Evolutionary conservation across 2,888 invertebrate genomes (phyloP).

Genomic region (Drosophila phalerata): DNA sequence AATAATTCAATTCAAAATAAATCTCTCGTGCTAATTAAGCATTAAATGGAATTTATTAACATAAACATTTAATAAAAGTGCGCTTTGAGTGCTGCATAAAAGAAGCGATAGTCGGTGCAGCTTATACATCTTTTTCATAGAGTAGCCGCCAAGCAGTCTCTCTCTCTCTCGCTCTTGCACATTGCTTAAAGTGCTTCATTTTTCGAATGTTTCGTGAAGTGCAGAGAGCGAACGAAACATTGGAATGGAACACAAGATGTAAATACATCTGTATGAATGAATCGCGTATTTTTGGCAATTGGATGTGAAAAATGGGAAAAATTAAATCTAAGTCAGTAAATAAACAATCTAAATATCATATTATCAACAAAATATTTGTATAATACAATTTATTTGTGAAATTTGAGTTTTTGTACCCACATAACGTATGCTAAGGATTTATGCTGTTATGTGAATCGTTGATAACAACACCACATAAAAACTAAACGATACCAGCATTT

Average conservation of each 20-base stretch:
- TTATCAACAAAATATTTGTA: neutral
- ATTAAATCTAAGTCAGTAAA: neutral
- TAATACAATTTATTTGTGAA: too few relatives aligned
- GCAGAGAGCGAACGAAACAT: conserved; percentile 11
- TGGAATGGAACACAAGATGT: conserved; percentile 13
- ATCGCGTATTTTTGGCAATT: conserved; percentile 3
- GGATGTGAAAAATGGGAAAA: neutral
- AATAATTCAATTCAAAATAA: neutral
- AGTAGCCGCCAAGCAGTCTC: conserved; percentile 2
- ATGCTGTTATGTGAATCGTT: neutral
- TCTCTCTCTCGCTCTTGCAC: conserved; percentile 10
- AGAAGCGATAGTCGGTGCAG: too few relatives aligned
- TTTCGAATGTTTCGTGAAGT: conserved; percentile 3
- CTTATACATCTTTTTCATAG: neutral
- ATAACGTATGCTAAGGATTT: conserved; percentile 6
- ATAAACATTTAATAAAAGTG: neutral
- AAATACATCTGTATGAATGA: neutral
- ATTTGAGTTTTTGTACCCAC: neutral
- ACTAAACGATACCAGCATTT: neutral
- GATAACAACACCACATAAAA: conserved; percentile 2
- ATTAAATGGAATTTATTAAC: neutral
- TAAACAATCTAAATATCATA: neutral
- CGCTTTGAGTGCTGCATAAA: rapidly evolving
- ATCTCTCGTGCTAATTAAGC: too few relatives aligned
- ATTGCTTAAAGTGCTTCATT: conserved; percentile 7